Percentiles rank a stretch among this genome's conserved stretches.
These are phyloP conservation scores for Saguinus midas DNA, from an alignment of 2,113 vertebrate genomes.

Conservation along the genomic window DNA sequence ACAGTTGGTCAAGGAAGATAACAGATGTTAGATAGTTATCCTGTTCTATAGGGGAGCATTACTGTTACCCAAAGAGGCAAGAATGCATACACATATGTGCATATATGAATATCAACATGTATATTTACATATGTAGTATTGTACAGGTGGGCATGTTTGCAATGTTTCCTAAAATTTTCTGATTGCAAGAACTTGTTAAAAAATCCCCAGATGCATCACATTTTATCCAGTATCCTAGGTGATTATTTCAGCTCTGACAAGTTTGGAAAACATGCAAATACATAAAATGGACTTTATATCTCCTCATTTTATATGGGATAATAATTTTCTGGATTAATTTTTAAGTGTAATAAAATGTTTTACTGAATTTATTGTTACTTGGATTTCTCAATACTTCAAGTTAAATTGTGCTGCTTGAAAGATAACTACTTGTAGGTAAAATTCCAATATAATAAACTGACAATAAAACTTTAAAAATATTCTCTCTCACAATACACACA, in stretches of 20 bases:
- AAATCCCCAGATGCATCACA: neutral
- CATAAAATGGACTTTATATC: neutral
- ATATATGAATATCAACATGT: neutral
- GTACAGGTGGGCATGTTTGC: neutral
- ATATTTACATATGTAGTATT: neutral
- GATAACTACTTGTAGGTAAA: neutral
- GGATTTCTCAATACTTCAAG: neutral
- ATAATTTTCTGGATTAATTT: neutral
- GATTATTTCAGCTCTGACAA: neutral
- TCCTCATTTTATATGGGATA: neutral
- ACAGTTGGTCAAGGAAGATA: neutral
- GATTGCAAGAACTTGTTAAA: neutral
- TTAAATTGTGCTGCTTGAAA: neutral
- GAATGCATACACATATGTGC: neutral
- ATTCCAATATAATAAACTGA: neutral
- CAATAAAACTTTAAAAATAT: neutral
- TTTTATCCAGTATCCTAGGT: neutral
- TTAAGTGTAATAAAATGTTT: neutral
- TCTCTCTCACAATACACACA: neutral
- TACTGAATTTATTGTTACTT: neutral
- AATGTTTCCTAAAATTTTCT: neutral
- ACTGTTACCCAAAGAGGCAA: neutral
- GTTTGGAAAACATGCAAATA: neutral
- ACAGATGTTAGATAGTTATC: neutral
- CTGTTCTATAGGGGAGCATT: neutral